These are phyloP conservation scores for Microtus californicus DNA, from an alignment of 2,797 vertebrate genomes.

Conservation along the genomic window DNA sequence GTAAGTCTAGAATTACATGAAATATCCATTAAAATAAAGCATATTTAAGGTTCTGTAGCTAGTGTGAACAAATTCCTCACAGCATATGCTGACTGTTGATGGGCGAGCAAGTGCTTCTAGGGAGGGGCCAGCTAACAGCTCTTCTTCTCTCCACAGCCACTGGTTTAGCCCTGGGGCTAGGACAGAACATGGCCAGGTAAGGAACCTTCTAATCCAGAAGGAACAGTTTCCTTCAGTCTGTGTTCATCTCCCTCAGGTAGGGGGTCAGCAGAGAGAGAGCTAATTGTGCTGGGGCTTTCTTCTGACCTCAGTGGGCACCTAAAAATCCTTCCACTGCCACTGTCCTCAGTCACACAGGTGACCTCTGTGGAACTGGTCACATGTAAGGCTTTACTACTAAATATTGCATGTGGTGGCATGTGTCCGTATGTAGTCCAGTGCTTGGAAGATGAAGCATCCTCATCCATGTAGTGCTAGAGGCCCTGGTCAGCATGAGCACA, in stretches of 20 bases:
- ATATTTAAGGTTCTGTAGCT: constrained; percentile 84
- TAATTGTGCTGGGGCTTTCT: neutral
- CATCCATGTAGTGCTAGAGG: neutral
- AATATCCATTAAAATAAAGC: constrained; percentile 87
- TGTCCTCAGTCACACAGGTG: rapidly evolving
- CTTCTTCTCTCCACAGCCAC: constrained; percentile 87
- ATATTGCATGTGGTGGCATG: rapidly evolving
- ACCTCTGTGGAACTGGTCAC: rapidly evolving
- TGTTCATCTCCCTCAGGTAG: constrained; percentile 67
- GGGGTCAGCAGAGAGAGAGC: constrained; percentile 50
- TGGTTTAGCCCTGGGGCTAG: constrained; percentile 90
- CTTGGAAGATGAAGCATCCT: neutral
- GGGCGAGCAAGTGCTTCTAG: constrained; percentile 75
- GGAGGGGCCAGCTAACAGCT: constrained; percentile 81
- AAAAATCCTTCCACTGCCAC: neutral
- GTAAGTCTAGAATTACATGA: constrained; percentile 85
- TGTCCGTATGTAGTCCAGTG: too few relatives aligned
- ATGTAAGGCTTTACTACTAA: neutral
- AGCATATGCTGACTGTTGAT: constrained; percentile 77
- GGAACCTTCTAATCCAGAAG: constrained; percentile 81
- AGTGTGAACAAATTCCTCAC: constrained; percentile 80
- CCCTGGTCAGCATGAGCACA: neutral
- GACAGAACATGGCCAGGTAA: constrained; percentile 91
- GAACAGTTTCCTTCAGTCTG: constrained; percentile 68
- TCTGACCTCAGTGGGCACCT: neutral